Evolutionary conservation across 2,888 invertebrate species (phyloP), one percentile per base, ranked within the genome.

Genomic region (Ecliptopera silaceata): DNA sequence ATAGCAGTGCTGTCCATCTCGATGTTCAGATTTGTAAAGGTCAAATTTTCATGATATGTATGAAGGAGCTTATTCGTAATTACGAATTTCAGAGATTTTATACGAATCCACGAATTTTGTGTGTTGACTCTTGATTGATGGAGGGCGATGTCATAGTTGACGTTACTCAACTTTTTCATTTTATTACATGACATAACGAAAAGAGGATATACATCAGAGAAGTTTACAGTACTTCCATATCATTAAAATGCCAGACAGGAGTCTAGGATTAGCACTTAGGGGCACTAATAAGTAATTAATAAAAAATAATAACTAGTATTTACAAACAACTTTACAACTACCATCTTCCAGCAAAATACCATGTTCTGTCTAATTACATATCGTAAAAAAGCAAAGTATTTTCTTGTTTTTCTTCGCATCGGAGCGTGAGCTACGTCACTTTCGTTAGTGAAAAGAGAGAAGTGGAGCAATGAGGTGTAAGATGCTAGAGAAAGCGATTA

Each of bases 41-140:
- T 59, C 55, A 61, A 51, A 46, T 46, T 56, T 53, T 15, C 65
- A 65, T 65, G 57, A 31, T 63, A 56, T 13, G 5, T 32, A 13
- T 42, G 20, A 10, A 20, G 20, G n/a, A 42, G 43, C 20, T 47
- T 38, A 36, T 32, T 47, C 47, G 32, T 26, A 34, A 44, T 48
- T 18, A 15, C 39, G 32, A 46, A 32, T 34, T 45, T 53, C 34
- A 29, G 10, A 20, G 11, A 17, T 18, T 49, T 41, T 45, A 45
- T 18, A 41, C 32, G 53, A 26, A 26, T 22, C 22, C 15, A 22
- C 46, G 3, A 41, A 41, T 53, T 46, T 46, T 53, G 22, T 10
- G 15, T 53, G 55, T 38, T 54, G 41, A 42, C 43, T 47, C n/a
- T 43, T 43, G 17, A 43, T 6, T 43, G 26, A 26, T 42, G 45